Base-by-base conservation (phyloP, 2,797 vertebrate genomes). In the Bryconaethiops microstoma region DNA sequence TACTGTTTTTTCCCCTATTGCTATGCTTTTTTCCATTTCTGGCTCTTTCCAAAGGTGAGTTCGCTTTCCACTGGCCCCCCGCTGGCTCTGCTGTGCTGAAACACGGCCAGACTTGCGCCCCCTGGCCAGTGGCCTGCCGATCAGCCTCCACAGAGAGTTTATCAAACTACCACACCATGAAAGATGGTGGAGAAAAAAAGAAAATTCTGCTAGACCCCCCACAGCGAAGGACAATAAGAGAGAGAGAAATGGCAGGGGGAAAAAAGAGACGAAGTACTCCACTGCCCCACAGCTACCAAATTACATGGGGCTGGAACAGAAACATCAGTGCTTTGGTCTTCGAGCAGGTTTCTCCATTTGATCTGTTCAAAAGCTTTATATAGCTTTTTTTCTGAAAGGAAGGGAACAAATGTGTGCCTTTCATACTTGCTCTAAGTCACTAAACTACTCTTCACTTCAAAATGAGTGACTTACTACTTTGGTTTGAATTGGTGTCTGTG, bases 91-190 rank as follows among this genome's bases (percentile, higher is more conserved):
- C 50, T 77, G 65, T 55, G 59, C 14, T 79, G 35, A 84, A 80
- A 81, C 21, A 16, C 67, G 55, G 13, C 39, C 39, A 35, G 54
- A 59, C 65, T 45, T 42, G 7, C 9, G 68, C 21, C 65, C 64
- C n/a, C 29, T 12, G 1, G 76, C 73, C 76, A 25, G 45, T 48
- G 76, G 68, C 48, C 62, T 40, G 64, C 78, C 19, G 57, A 54
- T 79, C 39, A 48, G 35, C 23, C 62, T 71, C 76, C 63, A 54
- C 42, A 14, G 59, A 21, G 52, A 67, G 64, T 72, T 75, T 74
- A 76, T 79, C 79, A 83, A 62, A 77, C 81, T 68, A 70, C 45
- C 72, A 77, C 73, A 74, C 39, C 72, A 77, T 85, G 73, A 71
- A 78, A 67, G 40, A 67, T 67, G 64, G 39, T 19, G 42, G 39